Evolutionary conservation across 2,888 invertebrate genomes (phyloP), one percentile per base, ranked within the genome.

Genomic region (Lamellibrachia satsuma): DNA sequence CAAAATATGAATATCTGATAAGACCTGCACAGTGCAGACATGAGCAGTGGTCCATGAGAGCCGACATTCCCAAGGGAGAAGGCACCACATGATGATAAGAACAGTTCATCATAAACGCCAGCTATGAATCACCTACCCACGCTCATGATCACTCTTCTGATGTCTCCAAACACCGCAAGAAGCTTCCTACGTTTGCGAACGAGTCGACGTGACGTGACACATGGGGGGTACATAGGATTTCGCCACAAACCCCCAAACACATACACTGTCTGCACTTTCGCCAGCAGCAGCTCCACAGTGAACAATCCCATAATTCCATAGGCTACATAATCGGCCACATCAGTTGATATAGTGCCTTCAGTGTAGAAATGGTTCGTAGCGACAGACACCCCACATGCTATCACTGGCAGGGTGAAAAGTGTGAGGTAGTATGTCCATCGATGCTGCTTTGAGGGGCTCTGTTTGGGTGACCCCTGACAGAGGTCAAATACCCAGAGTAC

Each of bases 181-280:
- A 93, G 94, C 55, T 92, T 92, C 92, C 95, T 95, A 52, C 94
- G 94, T n/a, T 93, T 90, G 7, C 93, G 91, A 92, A 95, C 95
- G 7, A 93, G 92, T 27, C 93, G 93, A 9, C 92, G 57, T 11
- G 94, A 93, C 27, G 94, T 94, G 2, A 94, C 93, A 90, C 94
- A 95, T 9, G 92, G 92, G 1, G 96, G 96, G 93, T 95, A 96
- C 91, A 96, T 93, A 22, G 93, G 92, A 93, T 96, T 96, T 91
- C 96, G 94, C 94, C 94, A 94, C 55, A 96, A 92, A 22, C 96
- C 96, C 93, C 95, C 95, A 52, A 95, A 92, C 8, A 96, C 92
- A 92, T 95, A 96, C 51, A 96, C 96, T 51, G 94, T 94, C 93
- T 96, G 96, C 7, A 95, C 91, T 75, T 96, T 95, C 55, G 95